phyloP scores from a whole-genome alignment of 2,113 vertebrate genomes.

The Microcebus tavaratra region DNA sequence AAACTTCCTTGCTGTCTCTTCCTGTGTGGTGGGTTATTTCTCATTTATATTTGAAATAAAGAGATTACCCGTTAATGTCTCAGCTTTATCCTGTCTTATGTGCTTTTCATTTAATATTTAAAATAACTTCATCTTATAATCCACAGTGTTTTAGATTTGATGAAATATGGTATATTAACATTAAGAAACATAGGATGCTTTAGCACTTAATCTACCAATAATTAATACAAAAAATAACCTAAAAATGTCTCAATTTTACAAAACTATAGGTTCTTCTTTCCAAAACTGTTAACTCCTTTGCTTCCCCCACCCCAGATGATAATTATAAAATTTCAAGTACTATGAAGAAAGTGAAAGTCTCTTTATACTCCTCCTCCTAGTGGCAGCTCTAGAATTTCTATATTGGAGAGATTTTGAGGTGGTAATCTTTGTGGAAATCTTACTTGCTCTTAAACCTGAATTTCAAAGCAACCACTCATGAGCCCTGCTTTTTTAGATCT shows the following conservation, averaged over 20 bases:
- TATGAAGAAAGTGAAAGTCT: background rate
- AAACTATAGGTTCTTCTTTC: background rate
- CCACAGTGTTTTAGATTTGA: background rate
- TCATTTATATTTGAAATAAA: background rate
- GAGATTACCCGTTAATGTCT: background rate
- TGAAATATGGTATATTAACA: constrained; percentile 10
- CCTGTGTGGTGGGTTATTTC: background rate
- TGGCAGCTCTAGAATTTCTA: background rate
- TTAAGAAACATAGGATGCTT: constrained; percentile 15
- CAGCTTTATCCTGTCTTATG: background rate
- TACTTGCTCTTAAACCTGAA: background rate
- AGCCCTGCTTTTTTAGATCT: background rate
- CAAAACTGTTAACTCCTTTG: constrained; percentile 8
- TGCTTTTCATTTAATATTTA: background rate
- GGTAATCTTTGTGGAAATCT: constrained; percentile 6
- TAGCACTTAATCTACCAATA: background rate
- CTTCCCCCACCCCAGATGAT: background rate
- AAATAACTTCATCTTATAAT: constrained; percentile 16
- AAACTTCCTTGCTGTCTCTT: background rate
- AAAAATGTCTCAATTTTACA: constrained; percentile 5
- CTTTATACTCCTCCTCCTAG: background rate
- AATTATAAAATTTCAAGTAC: constrained; percentile 36
- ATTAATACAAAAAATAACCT: constrained; percentile 32
- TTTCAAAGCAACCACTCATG: background rate
- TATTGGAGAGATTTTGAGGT: background rate